These are phyloP conservation scores for Dicrurus megarhynchus DNA, from an alignment of 2,113 vertebrate genomes.

Conservation along the genomic window DNA sequence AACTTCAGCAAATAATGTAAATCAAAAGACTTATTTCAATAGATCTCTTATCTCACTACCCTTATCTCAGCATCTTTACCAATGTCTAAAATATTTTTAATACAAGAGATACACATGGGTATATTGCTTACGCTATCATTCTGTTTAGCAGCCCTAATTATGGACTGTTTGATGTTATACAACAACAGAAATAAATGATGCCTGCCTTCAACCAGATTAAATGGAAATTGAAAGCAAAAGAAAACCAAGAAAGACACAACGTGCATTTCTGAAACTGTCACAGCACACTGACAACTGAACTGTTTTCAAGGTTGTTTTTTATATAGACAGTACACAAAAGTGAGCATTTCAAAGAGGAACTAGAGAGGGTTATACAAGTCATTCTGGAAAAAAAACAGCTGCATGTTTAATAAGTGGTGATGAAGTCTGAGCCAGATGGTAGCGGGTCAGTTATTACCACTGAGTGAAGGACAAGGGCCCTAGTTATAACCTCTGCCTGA, in stretches of 20 bases:
- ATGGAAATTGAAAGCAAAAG: not conserved
- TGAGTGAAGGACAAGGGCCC: not conserved
- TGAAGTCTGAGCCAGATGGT: not conserved
- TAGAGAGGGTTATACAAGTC: not conserved
- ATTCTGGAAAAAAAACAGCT: not conserved
- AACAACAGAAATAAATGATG: not conserved
- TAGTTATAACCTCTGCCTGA: not conserved
- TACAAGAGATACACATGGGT: not conserved
- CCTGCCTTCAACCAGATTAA: not conserved
- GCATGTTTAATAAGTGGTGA: not conserved
- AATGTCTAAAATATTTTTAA: constrained; percentile 21
- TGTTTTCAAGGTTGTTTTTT: not conserved
- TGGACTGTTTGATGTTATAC: not conserved
- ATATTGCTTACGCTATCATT: not conserved
- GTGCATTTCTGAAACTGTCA: not conserved
- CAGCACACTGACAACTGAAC: not conserved
- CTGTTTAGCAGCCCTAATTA: not conserved
- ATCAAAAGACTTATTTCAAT: constrained; percentile 41
- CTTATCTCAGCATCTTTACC: not conserved
- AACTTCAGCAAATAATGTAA: constrained; percentile 29
- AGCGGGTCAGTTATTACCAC: not conserved
- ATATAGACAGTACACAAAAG: not conserved
- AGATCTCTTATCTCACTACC: not conserved
- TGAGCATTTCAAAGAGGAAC: not conserved
- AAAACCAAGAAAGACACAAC: not conserved